Conservation (phyloP, 2,113 vertebrate species). For the Callipepla squamata region DNA sequence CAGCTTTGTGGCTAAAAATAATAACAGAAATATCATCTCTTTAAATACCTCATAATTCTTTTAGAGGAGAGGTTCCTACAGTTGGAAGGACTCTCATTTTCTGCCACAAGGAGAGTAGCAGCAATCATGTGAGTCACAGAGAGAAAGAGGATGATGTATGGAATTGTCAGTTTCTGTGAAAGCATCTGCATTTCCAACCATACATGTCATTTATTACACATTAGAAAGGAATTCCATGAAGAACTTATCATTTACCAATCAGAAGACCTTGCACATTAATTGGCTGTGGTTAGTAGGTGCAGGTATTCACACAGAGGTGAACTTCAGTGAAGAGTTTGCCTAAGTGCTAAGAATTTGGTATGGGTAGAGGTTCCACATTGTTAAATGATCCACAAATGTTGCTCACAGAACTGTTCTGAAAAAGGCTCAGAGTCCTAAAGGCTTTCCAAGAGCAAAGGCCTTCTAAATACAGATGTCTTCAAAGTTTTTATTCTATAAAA, state of each 20-base stretch:
- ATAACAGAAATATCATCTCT: slow-evolving; percentile 50
- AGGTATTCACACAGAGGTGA: neutral
- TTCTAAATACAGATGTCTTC: neutral
- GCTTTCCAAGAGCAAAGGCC: neutral
- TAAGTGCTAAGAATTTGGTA: neutral
- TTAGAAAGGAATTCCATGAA: neutral
- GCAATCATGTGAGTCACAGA: neutral
- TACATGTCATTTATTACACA: neutral
- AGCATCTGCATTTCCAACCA: neutral
- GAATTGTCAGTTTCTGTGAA: neutral
- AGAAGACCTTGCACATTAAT: neutral
- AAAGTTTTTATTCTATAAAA: neutral
- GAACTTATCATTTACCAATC: neutral
- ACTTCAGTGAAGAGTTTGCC: neutral
- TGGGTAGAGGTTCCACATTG: neutral
- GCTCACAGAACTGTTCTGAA: neutral
- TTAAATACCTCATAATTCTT: slow-evolving; percentile 32
- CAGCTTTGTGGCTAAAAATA: slow-evolving; percentile 38
- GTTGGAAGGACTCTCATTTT: slow-evolving; percentile 16
- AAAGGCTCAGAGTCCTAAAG: neutral
- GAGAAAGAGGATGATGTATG: neutral
- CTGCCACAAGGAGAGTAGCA: neutral
- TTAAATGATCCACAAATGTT: neutral
- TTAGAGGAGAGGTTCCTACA: neutral
- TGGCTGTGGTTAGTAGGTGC: neutral